These are phyloP conservation scores for Odocoileus virginianus DNA, from an alignment of 2,113 vertebrate species.

Conservation along the genomic window DNA sequence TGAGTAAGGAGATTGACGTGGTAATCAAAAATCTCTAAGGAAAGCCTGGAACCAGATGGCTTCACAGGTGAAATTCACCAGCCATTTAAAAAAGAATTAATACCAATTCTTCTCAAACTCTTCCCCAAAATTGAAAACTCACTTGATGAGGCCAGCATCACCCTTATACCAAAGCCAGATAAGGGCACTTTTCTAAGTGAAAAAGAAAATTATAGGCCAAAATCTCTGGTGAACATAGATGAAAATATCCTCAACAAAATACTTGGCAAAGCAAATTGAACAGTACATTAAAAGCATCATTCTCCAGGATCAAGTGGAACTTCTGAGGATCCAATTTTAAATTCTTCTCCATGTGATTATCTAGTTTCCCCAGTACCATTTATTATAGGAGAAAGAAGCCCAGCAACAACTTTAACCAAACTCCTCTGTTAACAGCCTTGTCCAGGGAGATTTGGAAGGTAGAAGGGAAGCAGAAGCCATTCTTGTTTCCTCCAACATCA, in stretches of 20 bases:
- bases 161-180: not conserved
- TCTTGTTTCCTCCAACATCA: not conserved
- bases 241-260: not conserved
- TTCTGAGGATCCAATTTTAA: not conserved
- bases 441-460: not conserved
- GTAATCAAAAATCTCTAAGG: not conserved
- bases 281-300: not conserved
- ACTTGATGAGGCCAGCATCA: not conserved
- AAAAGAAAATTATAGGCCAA: not conserved
- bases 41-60: not conserved
- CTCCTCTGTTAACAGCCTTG: not conserved
- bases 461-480: not conserved
- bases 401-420: not conserved
- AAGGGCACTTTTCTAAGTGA: not conserved
- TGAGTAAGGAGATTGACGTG: not conserved
- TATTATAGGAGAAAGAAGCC: not conserved
- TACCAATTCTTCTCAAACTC: not conserved
- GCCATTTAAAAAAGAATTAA: not conserved
- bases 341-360: not conserved
- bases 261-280: not conserved
- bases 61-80: not conserved
- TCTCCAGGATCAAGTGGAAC: not conserved
- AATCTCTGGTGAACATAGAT: not conserved
- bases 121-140: not conserved
- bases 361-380: not conserved